Conservation (phyloP, 2,888 invertebrate species). For the Chrysodeixis includens region DNA sequence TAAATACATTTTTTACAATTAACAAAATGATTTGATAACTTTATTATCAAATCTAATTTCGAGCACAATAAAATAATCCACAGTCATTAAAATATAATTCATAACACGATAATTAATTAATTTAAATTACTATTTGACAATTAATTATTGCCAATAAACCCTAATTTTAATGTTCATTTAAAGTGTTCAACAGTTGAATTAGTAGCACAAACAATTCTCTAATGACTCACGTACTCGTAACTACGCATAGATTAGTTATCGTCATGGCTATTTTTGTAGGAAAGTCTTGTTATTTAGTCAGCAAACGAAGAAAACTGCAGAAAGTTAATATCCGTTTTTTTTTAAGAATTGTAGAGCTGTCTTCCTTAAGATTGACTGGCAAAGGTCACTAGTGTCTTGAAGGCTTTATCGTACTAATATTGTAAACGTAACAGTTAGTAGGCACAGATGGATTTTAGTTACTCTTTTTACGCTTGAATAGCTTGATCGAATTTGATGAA, state of each 20-base stretch:
- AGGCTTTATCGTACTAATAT: too few relatives aligned
- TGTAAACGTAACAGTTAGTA: too few relatives aligned
- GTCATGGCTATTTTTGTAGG: slow-evolving; percentile 25
- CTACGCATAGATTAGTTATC: slow-evolving; percentile 37
- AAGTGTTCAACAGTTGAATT: slow-evolving; percentile 17
- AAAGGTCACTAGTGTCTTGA: neutral
- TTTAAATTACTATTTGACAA: too few relatives aligned
- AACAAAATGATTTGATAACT: too few relatives aligned
- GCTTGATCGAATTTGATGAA: too few relatives aligned
- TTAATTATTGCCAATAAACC: neutral
- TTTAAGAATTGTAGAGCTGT: neutral
- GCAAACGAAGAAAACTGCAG: neutral
- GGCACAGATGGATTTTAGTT: too few relatives aligned
- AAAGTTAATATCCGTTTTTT: neutral
- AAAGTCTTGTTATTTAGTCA: slow-evolving; percentile 6
- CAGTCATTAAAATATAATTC: too few relatives aligned
- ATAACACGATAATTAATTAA: too few relatives aligned
- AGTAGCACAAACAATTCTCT: slow-evolving; percentile 43
- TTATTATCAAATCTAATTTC: too few relatives aligned
- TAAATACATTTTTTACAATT: too few relatives aligned
- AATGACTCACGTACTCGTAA: slow-evolving; percentile 39
- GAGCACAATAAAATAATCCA: too few relatives aligned
- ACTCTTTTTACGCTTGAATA: too few relatives aligned
- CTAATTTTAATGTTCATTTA: neutral
- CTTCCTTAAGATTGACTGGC: neutral